Evolutionary conservation across 1,140 invertebrate species (phyloP), one percentile per base, ranked within the genome.

Genomic region (Physella acuta): DNA sequence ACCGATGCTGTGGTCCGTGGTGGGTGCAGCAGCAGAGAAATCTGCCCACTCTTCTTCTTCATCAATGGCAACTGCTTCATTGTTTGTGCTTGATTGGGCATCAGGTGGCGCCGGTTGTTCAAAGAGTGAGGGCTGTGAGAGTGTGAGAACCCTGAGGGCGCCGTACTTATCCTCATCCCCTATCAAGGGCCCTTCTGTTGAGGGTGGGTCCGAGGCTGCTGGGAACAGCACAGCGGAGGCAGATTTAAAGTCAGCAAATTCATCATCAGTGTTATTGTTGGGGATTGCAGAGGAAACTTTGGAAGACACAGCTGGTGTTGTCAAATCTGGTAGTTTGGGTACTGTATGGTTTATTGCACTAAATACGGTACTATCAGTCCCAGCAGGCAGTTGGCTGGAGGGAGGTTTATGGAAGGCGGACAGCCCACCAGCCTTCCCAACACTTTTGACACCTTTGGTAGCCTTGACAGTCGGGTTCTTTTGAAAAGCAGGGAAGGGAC

Each of bases 141-240:
- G 30, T 51, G 68, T 37, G 33, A 85, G 61, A 31, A 34, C 60
- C 63, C 85, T 76, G 31, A 87, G 79, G 17, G 82, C 84, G 56
- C 84, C 82, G 75, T 87, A 87, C 70, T 83, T 86, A 68, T 87
- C 86, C 71, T 85, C 85, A 30, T 82, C 81, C 0, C 77, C 80
- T 36, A 82, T 79, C 2, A 82, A 70, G 55, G 74, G 70, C 56
- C 55, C 59, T 26, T 76, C 78, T 73, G 70, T 74, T 30, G 67
- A 33, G 1, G 71, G 8, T 66, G 33, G 11, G 44, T 52, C 26
- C 30, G 53, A 20, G 30, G 62, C 2, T 51, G 59, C 5, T 28
- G 53, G 14, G 26, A 20, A 60, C 2, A 31, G 5, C 2, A 34
- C 0, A 24, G 3, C 30, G 34, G 75, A 64, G 24, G 75, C 73